These are phyloP conservation scores for Priocnemis perturbator DNA, from an alignment of 2,888 invertebrate species.

Conservation along the genomic window DNA sequence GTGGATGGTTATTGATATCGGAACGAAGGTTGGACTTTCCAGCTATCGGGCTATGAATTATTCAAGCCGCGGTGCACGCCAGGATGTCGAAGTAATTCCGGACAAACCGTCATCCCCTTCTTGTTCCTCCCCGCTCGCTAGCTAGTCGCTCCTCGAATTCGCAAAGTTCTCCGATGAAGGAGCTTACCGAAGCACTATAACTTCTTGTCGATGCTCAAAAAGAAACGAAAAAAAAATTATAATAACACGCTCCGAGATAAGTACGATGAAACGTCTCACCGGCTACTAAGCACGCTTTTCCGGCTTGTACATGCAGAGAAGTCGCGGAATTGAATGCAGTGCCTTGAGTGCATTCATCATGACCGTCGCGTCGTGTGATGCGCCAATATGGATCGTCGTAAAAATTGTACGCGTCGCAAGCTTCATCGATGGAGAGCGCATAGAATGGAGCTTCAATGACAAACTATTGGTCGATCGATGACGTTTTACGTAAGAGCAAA, in stretches of 20 bases:
- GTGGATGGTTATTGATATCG: constrained; percentile 42
- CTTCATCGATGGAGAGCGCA: too few species aligned
- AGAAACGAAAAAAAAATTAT: background rate
- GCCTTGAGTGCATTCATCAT: too few species aligned
- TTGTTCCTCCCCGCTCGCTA: constrained; percentile 18
- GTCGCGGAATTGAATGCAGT: too few species aligned
- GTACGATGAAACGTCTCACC: too few species aligned
- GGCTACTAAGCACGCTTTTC: too few species aligned
- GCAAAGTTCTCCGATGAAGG: background rate
- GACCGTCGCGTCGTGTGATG: too few species aligned
- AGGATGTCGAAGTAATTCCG: constrained; percentile 32
- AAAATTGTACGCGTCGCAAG: too few species aligned
- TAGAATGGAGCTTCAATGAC: too few species aligned
- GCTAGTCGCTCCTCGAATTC: constrained; percentile 2
- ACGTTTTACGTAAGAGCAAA: constrained; percentile 18
- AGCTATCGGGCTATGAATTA: constrained; percentile 42
- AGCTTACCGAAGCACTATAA: background rate
- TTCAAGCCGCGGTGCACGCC: constrained; percentile 27
- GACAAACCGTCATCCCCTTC: constrained; percentile 30
- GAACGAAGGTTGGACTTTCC: constrained; percentile 21
- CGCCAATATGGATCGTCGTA: too few species aligned
- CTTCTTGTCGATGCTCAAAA: background rate
- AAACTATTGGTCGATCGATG: constrained; percentile 14
- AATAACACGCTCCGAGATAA: too few species aligned
- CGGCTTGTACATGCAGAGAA: too few species aligned